phyloP scores from a whole-genome alignment of 2,888 invertebrate species.

The Lithophane ornitopus region DNA sequence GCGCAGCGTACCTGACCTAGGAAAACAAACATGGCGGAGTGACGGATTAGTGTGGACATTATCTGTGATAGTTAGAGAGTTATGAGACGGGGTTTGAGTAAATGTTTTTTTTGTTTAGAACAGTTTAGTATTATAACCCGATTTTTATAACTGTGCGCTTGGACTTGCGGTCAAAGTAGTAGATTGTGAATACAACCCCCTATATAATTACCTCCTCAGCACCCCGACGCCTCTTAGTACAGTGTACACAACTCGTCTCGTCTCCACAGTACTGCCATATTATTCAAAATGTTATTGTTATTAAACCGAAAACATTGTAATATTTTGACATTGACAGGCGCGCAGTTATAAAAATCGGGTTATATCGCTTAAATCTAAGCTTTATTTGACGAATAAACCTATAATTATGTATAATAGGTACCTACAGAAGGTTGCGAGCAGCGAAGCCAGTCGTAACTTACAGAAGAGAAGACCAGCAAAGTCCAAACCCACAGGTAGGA shows the following conservation, averaged over 20 bases:
- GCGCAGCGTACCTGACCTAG: slow-evolving; percentile 89
- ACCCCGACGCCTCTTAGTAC: too few species aligned
- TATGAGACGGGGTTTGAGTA: neutral
- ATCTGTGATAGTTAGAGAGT: slow-evolving; percentile 9
- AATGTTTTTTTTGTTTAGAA: neutral
- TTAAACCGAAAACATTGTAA: too few species aligned
- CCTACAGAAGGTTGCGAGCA: neutral
- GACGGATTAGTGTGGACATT: slow-evolving; percentile 74
- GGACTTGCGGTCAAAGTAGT: too few species aligned
- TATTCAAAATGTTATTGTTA: too few species aligned
- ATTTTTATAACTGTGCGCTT: too few species aligned
- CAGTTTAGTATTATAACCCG: neutral
- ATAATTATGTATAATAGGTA: neutral
- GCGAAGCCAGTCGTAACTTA: neutral
- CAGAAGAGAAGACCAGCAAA: neutral
- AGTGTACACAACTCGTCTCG: too few species aligned
- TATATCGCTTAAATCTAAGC: neutral
- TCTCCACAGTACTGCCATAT: too few species aligned
- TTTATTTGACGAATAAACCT: neutral
- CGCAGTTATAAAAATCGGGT: too few species aligned
- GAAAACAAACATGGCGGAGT: slow-evolving; percentile 85
- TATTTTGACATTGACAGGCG: too few species aligned
- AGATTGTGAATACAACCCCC: too few species aligned
- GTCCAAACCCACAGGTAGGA: neutral
- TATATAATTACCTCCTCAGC: too few species aligned